These are phyloP conservation scores for Coleophora deauratella DNA, from an alignment of 2,888 invertebrate species.

Conservation along the genomic window DNA sequence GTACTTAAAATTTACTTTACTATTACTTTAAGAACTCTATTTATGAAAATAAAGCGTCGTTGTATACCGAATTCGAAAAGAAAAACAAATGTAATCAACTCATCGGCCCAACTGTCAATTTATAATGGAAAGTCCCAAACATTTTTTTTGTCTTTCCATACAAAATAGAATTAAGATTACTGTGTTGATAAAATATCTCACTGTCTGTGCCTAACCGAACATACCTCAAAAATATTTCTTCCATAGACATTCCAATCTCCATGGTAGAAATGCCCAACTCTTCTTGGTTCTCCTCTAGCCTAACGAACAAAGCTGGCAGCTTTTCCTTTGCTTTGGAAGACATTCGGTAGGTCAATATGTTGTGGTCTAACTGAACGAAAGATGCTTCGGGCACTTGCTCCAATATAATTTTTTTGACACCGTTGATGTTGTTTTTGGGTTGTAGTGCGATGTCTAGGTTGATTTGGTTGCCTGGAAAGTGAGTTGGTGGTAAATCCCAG, in stretches of 20 bases:
- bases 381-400: neutral
- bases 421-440: neutral
- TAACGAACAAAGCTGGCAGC: conserved; percentile 63
- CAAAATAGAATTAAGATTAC: no score
- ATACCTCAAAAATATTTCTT: conserved; percentile 86
- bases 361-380: conserved; percentile 12
- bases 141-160: no score
- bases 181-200: no score
- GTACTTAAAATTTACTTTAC: no score
- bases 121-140: no score
- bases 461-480: neutral
- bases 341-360: conserved; percentile 65
- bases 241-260: conserved; percentile 85
- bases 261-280: conserved; percentile 78
- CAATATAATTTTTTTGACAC: neutral
- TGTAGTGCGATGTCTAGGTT: neutral
- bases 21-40: no score
- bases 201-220: no score
- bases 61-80: no score
- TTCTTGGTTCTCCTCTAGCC: conserved; percentile 69
- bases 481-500: neutral
- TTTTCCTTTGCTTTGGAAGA: conserved; percentile 71
- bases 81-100: no score
- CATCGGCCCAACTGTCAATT: no score
- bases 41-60: no score